A percentile compares a stretch with the other conserved stretches of the same genome.
These are phyloP conservation scores for Sus scrofa DNA, from an alignment of 2,113 vertebrate genomes.

Conservation along the genomic window T2T-Sscrofa CM000815.6:112185001-112185500, in stretches of 20 bases:
- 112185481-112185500: not conserved
- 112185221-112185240: too few relatives aligned
- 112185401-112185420: constrained; percentile 10
- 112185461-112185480: not conserved
- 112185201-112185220: too few relatives aligned
- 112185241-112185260: too few relatives aligned
- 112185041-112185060: not conserved
- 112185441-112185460: not conserved
- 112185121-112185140: too few relatives aligned
- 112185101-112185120: too few relatives aligned
- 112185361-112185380: not conserved
- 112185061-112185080: too few relatives aligned
- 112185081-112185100: too few relatives aligned
- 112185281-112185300: constrained; percentile 49
- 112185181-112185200: too few relatives aligned
- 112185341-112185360: constrained; percentile 35
- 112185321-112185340: not conserved
- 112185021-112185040: not conserved
- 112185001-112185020: not conserved
- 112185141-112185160: too few relatives aligned
- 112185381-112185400: not conserved
- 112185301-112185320: not conserved
- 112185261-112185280: too few relatives aligned
- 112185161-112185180: too few relatives aligned
- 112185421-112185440: not conserved